Percentiles rank a stretch among this genome's conserved stretches.
Conservation (phyloP, 2,797 vertebrate species). For the Heterohyrax brucei region DNA sequence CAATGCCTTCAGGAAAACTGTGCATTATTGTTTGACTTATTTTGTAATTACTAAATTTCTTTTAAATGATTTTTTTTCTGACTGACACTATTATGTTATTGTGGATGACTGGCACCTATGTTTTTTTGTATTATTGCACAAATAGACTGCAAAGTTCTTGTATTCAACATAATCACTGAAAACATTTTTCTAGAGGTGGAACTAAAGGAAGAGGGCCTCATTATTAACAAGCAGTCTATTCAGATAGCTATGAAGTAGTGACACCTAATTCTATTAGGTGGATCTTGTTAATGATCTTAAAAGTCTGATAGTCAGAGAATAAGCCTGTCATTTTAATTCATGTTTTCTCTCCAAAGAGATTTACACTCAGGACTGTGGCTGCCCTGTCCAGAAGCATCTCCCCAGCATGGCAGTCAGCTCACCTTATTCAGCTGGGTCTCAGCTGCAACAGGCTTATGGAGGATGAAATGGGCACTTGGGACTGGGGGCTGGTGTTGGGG, state of each 20-base stretch:
- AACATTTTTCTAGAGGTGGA: constrained; percentile 32
- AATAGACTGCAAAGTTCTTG: constrained; percentile 12
- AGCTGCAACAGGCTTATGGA: constrained; percentile 34
- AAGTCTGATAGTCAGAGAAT: constrained; percentile 24
- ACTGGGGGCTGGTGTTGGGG: background rate
- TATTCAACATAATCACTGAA: background rate
- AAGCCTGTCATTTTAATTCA: constrained; percentile 10
- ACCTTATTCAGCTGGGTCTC: background rate
- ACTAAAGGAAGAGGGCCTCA: background rate
- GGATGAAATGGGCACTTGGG: background rate
- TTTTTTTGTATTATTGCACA: constrained; percentile 59
- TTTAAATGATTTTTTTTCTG: constrained; percentile 58
- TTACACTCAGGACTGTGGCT: background rate
- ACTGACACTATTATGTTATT: constrained; percentile 41
- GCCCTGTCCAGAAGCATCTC: background rate
- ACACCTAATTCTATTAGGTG: constrained; percentile 1
- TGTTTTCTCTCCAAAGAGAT: background rate
- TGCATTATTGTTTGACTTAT: background rate
- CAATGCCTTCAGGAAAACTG: background rate
- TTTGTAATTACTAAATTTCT: background rate
- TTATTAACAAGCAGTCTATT: constrained; percentile 22
- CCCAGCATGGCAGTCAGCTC: background rate
- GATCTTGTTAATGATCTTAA: constrained; percentile 40
- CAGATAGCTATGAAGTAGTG: background rate
- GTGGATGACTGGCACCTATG: background rate